Conservation (phyloP, 2,797 vertebrate genomes). For the Orestias chungarensis region DNA sequence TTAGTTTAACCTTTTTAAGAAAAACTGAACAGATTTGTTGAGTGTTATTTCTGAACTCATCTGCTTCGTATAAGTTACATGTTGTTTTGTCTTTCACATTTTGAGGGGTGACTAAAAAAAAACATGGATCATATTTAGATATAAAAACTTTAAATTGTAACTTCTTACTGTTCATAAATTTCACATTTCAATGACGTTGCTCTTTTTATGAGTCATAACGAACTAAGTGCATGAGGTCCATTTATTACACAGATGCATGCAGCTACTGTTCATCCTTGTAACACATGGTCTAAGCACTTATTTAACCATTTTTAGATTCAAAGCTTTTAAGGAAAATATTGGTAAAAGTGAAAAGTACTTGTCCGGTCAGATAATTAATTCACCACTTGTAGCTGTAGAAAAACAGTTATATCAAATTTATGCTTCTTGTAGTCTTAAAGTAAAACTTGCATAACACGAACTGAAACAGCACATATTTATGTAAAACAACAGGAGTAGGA, state of each 20-base stretch:
- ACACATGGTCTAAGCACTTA: constrained; percentile 13
- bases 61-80: not conserved
- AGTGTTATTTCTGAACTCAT: not conserved
- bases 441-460: constrained; percentile 6
- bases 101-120: not conserved
- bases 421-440: not conserved
- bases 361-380: not conserved
- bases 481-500: constrained; percentile 6
- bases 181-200: not conserved
- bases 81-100: not conserved
- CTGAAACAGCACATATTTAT: not conserved
- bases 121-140: not conserved
- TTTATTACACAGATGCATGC: constrained; percentile 37
- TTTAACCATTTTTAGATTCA: not conserved
- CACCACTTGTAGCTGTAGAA: not conserved
- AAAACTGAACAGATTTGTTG: not conserved
- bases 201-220: constrained; percentile 54
- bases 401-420: not conserved
- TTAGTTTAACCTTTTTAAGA: not conserved
- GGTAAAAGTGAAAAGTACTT: not conserved
- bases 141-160: not conserved
- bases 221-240: constrained; percentile 20
- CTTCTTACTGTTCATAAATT: not conserved
- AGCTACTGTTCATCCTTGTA: constrained; percentile 15
- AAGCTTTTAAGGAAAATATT: not conserved